Percentiles rank a stretch among this genome's conserved stretches.
These are phyloP conservation scores for Diploptera punctata DNA, from an alignment of 2,888 invertebrate species.

Conservation along the genomic window DNA sequence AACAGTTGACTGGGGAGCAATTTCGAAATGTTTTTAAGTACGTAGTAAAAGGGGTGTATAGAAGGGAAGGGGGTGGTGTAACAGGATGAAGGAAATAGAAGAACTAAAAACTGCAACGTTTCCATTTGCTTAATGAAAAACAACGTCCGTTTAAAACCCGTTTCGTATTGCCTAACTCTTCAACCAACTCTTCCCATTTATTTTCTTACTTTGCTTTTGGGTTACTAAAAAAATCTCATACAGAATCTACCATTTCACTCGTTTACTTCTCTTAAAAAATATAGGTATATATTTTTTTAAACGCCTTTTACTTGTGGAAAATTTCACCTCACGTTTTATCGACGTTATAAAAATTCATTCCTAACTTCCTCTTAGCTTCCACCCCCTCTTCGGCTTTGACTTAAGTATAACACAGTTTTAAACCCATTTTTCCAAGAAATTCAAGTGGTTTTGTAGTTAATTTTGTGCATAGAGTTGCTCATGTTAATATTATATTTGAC, in stretches of 20 bases:
- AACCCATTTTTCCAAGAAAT: background rate
- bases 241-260: background rate
- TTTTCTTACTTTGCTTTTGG: background rate
- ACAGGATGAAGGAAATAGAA: background rate
- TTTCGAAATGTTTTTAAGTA: conserved; percentile 26
- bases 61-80: background rate
- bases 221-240: conserved; percentile 21
- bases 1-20: conserved; percentile 17
- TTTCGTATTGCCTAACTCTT: background rate
- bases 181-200: background rate
- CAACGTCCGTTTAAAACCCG: conserved; percentile 22
- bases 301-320: conserved; percentile 12
- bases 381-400: conserved; percentile 1
- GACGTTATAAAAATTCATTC: conserved; percentile 17
- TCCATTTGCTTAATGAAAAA: conserved; percentile 39
- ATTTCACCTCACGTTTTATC: conserved; percentile 22
- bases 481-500: no score
- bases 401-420: background rate
- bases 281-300: background rate
- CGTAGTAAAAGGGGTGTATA: conserved; percentile 6
- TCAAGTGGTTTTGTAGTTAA: conserved; percentile 20
- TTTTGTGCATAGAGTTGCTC: no score
- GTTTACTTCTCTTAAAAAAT: background rate
- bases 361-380: background rate
- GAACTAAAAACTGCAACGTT: conserved; percentile 25